A percentile compares a stretch with the other conserved stretches of the same genome.
Evolutionary conservation across 1,140 invertebrate genomes (phyloP).

Genomic region (Brachystomella parvula): DNA sequence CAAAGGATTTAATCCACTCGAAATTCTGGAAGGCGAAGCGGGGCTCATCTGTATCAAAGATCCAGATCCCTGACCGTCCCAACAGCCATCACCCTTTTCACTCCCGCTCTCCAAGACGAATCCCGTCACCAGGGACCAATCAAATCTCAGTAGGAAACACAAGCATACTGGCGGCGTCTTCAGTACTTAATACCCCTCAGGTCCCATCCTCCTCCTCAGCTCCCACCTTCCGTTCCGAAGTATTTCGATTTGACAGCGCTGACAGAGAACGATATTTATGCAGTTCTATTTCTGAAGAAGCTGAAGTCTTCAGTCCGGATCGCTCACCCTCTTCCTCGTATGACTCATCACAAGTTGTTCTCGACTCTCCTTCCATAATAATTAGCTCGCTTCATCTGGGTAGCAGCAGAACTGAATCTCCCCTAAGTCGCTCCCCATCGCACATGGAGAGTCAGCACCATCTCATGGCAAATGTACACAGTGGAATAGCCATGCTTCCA

Average conservation of each 20-base stretch:
- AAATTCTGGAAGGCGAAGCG: slow-evolving; percentile 37
- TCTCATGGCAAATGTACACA: slow-evolving; percentile 40
- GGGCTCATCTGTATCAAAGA: slow-evolving; percentile 11
- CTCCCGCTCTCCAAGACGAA: not conserved
- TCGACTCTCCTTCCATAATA: slow-evolving; percentile 51
- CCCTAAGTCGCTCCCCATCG: slow-evolving; percentile 17
- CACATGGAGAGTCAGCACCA: slow-evolving; percentile 39
- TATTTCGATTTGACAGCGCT: slow-evolving; percentile 50
- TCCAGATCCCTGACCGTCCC: not conserved
- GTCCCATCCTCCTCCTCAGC: not conserved
- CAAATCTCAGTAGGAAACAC: not conserved
- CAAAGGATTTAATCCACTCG: slow-evolving; percentile 34
- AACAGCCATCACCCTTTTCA: not conserved
- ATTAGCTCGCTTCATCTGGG: slow-evolving; percentile 53
- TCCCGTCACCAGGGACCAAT: not conserved
- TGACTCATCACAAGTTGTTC: slow-evolving; percentile 39
- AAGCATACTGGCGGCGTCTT: not conserved
- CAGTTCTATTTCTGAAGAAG: slow-evolving; percentile 46
- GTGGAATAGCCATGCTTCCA: slow-evolving; percentile 45
- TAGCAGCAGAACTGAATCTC: slow-evolving; percentile 45
- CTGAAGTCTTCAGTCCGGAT: slow-evolving; percentile 52
- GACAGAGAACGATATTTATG: slow-evolving; percentile 44
- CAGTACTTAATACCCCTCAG: not conserved
- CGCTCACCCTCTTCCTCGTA: slow-evolving; percentile 48
- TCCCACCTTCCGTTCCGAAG: slow-evolving; percentile 40